Evolutionary conservation across 2,888 invertebrate genomes (phyloP).

Genomic region (Thera obeliscata): DNA sequence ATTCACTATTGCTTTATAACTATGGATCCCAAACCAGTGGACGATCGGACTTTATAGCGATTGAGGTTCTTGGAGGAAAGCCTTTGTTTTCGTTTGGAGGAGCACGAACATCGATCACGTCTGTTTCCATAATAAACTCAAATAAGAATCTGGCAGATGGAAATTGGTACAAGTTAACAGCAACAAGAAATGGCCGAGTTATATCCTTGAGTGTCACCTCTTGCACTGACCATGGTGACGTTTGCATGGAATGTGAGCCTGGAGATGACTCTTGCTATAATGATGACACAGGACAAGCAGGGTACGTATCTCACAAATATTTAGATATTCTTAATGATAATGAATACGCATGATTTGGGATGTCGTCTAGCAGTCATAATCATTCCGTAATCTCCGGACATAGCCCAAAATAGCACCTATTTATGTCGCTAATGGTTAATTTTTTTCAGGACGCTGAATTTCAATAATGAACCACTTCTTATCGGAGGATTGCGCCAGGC

Average conservation of each 20-base stretch:
- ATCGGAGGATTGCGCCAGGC: conserved; percentile 94
- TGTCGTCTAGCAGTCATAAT: too few relatives aligned
- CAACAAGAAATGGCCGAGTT: conserved; percentile 94
- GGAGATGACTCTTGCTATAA: conserved; percentile 93
- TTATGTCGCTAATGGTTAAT: conserved; percentile 28
- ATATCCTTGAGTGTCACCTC: conserved; percentile 92
- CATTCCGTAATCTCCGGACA: too few relatives aligned
- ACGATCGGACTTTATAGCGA: conserved; percentile 95
- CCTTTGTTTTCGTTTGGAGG: conserved; percentile 96
- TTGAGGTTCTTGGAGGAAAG: conserved; percentile 93
- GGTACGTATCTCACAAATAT: conserved; percentile 84
- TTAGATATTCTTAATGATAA: not conserved
- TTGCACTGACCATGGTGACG: conserved; percentile 94
- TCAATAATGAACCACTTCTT: conserved; percentile 93
- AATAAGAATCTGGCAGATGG: conserved; percentile 91
- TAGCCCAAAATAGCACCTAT: too few relatives aligned
- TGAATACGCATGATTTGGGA: too few relatives aligned
- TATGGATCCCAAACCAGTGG: conserved; percentile 95
- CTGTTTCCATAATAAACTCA: conserved; percentile 87
- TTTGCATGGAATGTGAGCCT: conserved; percentile 93
- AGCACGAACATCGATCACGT: conserved; percentile 93
- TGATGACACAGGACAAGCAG: conserved; percentile 94
- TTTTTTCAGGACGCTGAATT: conserved; percentile 92
- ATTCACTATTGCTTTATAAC: conserved; percentile 95
- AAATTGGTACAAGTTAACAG: conserved; percentile 95